These are phyloP conservation scores for Hymenochirus boettgeri DNA, from an alignment of 2,113 vertebrate genomes.

Conservation along the genomic window DNA sequence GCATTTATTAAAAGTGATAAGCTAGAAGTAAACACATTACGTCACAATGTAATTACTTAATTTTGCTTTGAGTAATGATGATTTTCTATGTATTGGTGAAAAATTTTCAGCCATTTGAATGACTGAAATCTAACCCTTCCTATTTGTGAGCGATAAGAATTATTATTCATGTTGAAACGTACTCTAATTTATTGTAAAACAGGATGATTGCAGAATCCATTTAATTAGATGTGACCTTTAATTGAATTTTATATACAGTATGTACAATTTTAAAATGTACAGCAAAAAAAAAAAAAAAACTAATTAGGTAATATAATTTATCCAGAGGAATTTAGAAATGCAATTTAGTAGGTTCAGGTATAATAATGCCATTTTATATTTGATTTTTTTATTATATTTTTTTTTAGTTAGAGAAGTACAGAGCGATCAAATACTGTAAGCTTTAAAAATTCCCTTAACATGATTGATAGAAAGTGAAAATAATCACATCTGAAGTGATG, in stretches of 20 bases:
- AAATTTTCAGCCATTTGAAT: neutral
- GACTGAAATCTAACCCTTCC: neutral
- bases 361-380: too few species aligned
- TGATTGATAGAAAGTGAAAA: constrained; percentile 69
- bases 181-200: neutral
- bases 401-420: constrained; percentile 58
- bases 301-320: constrained; percentile 8
- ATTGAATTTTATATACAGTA: constrained; percentile 25
- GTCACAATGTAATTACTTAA: too few species aligned
- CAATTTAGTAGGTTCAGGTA: too few species aligned
- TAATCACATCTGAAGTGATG: constrained; percentile 70
- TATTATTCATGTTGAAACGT: neutral
- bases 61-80: neutral
- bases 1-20: too few species aligned
- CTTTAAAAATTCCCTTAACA: constrained; percentile 61
- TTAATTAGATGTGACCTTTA: constrained; percentile 37
- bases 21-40: too few species aligned
- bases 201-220: constrained; percentile 5
- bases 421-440: constrained; percentile 62
- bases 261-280: constrained; percentile 4
- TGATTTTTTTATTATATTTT: too few species aligned
- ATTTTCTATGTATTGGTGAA: neutral
- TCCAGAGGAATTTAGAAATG: too few species aligned
- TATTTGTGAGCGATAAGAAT: neutral
- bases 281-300: constrained; percentile 15